Evolutionary conservation across 1,140 invertebrate species (phyloP).

Genomic region (Lethrus apterus): DNA sequence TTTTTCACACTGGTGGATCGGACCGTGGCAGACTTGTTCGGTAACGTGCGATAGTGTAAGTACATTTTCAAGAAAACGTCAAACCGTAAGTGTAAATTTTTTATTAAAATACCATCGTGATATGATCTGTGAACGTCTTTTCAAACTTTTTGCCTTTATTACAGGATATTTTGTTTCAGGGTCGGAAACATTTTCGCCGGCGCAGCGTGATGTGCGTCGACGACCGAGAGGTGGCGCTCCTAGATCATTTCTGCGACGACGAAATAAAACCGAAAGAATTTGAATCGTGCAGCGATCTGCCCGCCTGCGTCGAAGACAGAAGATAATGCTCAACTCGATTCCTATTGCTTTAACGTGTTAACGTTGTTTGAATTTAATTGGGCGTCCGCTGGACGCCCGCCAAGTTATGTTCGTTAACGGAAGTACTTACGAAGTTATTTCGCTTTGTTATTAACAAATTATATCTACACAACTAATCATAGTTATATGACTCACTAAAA

Average conservation of each 20-base stretch:
- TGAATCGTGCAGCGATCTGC: slow-evolving; percentile 54
- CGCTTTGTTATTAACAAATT: too few relatives aligned
- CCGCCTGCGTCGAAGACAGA: slow-evolving; percentile 42
- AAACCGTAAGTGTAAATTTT: neutral
- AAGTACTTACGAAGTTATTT: too few relatives aligned
- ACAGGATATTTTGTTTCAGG: slow-evolving; percentile 22
- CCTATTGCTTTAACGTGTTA: too few relatives aligned
- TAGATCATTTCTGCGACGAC: slow-evolving; percentile 57
- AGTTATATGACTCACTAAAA: too few relatives aligned
- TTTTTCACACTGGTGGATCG: slow-evolving; percentile 71
- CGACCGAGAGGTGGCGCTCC: slow-evolving; percentile 58
- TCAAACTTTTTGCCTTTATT: neutral
- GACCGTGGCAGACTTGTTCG: slow-evolving; percentile 76
- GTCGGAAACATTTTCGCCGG: slow-evolving; percentile 48
- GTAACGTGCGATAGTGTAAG: slow-evolving; percentile 51
- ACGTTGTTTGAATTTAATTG: too few relatives aligned
- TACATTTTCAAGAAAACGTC: neutral
- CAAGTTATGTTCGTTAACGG: too few relatives aligned
- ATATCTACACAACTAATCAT: too few relatives aligned
- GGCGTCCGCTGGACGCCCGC: too few relatives aligned
- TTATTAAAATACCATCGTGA: too few relatives aligned
- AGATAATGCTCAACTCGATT: slow-evolving; percentile 8
- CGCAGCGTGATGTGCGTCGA: slow-evolving; percentile 69
- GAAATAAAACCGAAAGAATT: slow-evolving; percentile 52
- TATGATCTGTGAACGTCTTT: too few relatives aligned